These are phyloP conservation scores for Pomacea maculata DNA, from an alignment of 1,140 invertebrate genomes.

Conservation along the genomic window DNA sequence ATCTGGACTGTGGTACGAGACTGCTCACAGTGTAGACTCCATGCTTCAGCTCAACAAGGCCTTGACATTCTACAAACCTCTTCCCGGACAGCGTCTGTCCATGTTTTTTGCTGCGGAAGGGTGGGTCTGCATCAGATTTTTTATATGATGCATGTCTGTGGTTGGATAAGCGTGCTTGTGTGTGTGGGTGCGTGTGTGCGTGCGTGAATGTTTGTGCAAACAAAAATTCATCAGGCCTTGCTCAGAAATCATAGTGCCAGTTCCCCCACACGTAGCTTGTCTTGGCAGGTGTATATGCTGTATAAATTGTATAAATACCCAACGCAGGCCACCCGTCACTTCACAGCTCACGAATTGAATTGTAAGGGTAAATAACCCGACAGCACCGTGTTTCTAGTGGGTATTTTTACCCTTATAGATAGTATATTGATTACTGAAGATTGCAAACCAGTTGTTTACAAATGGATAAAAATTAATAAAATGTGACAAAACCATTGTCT, in stretches of 20 bases:
- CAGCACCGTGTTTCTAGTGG: too few species aligned
- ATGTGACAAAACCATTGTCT: too few species aligned
- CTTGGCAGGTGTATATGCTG: too few species aligned
- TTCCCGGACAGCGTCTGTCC: neutral
- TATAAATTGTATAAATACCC: too few species aligned
- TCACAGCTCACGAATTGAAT: neutral
- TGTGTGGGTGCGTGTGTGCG: conserved; percentile 11
- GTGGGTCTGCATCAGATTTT: conserved; percentile 1
- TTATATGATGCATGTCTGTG: neutral
- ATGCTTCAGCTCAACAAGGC: conserved; percentile 3
- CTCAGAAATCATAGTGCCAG: too few species aligned
- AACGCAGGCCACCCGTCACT: too few species aligned
- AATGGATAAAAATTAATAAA: too few species aligned
- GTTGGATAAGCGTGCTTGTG: neutral
- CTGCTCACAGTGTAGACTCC: conserved; percentile 1
- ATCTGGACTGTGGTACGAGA: conserved; percentile 24
- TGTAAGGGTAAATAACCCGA: neutral
- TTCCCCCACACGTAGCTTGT: too few species aligned
- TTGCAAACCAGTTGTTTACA: too few species aligned
- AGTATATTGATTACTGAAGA: too few species aligned
- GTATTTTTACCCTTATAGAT: too few species aligned
- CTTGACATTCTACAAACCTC: conserved; percentile 9
- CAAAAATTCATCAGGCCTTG: too few species aligned
- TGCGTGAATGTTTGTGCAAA: neutral
- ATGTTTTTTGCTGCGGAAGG: conserved; percentile 15